Evolutionary conservation across 1,140 invertebrate genomes (phyloP).

Genomic region (Pentalonia nigronervosa): DNA sequence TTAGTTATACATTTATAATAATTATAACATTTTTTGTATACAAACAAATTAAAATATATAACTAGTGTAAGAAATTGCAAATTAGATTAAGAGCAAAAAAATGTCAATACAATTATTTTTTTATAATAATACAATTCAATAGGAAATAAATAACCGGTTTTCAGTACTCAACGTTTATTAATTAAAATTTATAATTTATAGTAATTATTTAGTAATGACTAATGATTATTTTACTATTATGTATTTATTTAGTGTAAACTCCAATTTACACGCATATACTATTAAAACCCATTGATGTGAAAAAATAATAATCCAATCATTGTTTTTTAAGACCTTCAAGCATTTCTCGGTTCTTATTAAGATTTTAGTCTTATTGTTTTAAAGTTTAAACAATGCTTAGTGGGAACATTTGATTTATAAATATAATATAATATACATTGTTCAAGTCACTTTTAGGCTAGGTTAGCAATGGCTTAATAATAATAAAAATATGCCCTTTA

Average conservation of each 20-base stretch:
- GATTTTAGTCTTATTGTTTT: not conserved
- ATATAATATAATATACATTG: not conserved
- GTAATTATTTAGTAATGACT: not conserved
- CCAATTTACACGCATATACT: not conserved
- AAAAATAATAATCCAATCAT: not conserved
- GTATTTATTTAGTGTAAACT: not conserved
- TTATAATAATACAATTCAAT: not conserved
- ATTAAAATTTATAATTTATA: not conserved
- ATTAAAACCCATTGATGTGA: not conserved
- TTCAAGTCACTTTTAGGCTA: not conserved
- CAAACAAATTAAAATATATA: not conserved
- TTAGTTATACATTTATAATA: not conserved
- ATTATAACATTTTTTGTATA: not conserved
- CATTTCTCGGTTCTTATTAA: not conserved
- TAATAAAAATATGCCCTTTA: not conserved
- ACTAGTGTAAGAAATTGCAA: not conserved
- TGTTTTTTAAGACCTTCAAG: conserved; percentile 37
- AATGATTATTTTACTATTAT: not conserved
- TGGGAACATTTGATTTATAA: conserved; percentile 7
- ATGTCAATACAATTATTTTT: not conserved
- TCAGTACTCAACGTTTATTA: not conserved
- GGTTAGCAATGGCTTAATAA: not conserved
- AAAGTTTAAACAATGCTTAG: not conserved
- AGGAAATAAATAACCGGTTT: not conserved
- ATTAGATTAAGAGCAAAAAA: not conserved